Conservation (phyloP, 2,797 vertebrate genomes). For the Perodicticus potto region DNA sequence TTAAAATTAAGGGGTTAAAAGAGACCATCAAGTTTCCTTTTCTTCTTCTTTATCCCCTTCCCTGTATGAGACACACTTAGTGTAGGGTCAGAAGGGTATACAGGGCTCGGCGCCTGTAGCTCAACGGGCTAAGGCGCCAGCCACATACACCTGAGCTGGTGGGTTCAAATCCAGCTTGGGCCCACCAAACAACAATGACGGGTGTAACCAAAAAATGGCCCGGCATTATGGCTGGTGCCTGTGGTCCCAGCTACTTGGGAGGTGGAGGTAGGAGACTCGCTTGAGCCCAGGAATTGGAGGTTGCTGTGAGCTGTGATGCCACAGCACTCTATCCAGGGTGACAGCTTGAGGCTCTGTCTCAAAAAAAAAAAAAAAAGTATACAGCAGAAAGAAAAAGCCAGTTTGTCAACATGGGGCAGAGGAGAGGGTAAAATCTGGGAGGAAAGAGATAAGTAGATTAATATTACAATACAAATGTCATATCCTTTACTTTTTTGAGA, state of each 20-base stretch:
- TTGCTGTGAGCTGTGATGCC: too few relatives aligned
- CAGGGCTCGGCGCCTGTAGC: background rate
- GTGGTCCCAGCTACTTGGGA: too few relatives aligned
- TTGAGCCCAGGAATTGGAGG: too few relatives aligned
- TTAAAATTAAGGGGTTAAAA: slow-evolving; percentile 31
- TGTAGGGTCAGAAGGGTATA: background rate
- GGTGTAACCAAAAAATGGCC: too few relatives aligned
- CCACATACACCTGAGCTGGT: too few relatives aligned
- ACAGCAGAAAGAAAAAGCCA: background rate
- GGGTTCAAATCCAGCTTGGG: too few relatives aligned
- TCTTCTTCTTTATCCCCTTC: background rate
- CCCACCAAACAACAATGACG: too few relatives aligned
- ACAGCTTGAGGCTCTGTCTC: too few relatives aligned
- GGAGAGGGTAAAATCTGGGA: background rate
- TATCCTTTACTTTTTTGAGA: background rate
- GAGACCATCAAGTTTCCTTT: background rate
- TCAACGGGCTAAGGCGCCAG: too few relatives aligned
- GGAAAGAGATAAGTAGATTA: background rate
- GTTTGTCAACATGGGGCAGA: background rate
- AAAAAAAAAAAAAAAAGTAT: background rate
- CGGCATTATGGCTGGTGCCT: too few relatives aligned
- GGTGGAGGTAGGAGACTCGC: too few relatives aligned
- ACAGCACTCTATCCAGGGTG: too few relatives aligned
- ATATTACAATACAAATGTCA: background rate
- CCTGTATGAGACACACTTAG: background rate